Percentiles rank a stretch among this genome's conserved stretches.
These are phyloP conservation scores for Tipula lateralis DNA, from an alignment of 2,888 invertebrate genomes.

Conservation along the genomic window DNA sequence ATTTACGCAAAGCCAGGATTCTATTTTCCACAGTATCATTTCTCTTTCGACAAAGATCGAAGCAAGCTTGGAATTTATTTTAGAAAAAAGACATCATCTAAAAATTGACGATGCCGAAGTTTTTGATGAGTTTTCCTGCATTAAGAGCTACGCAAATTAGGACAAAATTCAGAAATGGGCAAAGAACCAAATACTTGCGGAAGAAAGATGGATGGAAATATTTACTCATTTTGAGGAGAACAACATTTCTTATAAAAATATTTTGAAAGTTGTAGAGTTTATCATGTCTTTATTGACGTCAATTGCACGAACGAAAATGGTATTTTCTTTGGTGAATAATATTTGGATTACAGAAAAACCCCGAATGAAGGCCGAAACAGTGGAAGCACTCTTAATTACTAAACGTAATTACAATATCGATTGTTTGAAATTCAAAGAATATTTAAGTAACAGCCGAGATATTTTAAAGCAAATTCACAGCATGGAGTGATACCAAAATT, in stretches of 20 bases:
- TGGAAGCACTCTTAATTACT: not conserved
- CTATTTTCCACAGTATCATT: conserved; percentile 14
- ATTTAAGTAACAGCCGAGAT: not conserved
- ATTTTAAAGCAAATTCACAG: not conserved
- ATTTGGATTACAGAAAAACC: not conserved
- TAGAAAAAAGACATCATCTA: conserved; percentile 9
- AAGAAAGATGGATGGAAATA: conserved; percentile 9
- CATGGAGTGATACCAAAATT: not conserved
- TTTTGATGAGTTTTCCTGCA: conserved; percentile 20
- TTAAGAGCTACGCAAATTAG: not conserved
- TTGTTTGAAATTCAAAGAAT: too few relatives aligned
- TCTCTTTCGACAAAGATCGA: not conserved
- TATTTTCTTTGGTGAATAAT: too few relatives aligned
- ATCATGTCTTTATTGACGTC: not conserved
- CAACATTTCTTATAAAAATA: conserved; percentile 26
- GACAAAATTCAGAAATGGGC: not conserved
- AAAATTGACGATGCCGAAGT: not conserved
- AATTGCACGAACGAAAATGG: not conserved
- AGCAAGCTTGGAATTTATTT: not conserved
- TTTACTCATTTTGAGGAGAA: conserved; percentile 20
- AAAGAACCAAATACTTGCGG: not conserved
- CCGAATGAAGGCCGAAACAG: not conserved
- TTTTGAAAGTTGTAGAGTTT: conserved; percentile 4
- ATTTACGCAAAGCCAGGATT: conserved; percentile 2
- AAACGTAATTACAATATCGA: not conserved